Percentiles rank a stretch among this genome's conserved stretches.
Conservation (phyloP, 1,140 invertebrate genomes). For the Globodera rostochiensis region DNA sequence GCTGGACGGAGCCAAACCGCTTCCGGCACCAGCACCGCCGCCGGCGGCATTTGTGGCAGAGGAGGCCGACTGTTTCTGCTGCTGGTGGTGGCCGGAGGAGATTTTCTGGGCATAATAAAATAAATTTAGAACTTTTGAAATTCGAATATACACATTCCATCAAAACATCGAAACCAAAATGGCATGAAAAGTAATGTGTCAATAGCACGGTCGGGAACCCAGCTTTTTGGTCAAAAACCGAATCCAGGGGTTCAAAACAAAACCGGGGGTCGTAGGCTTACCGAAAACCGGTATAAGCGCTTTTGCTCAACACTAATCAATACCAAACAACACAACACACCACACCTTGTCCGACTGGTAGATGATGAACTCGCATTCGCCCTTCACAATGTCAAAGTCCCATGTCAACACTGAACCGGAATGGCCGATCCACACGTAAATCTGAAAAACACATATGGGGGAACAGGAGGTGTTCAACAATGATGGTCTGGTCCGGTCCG, state of each 20-base stretch:
- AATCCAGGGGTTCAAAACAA: too few relatives aligned
- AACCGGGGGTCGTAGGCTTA: too few relatives aligned
- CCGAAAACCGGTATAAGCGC: too few relatives aligned
- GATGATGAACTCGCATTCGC: slow-evolving; percentile 85
- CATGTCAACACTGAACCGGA: slow-evolving; percentile 87
- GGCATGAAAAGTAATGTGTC: too few relatives aligned
- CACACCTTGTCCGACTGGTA: slow-evolving; percentile 73
- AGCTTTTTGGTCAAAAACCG: too few relatives aligned
- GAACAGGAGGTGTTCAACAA: too few relatives aligned
- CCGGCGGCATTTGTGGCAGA: background rate
- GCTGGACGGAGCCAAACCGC: background rate
- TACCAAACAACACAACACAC: slow-evolving; percentile 48
- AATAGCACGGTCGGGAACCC: too few relatives aligned
- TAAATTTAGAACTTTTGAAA: background rate
- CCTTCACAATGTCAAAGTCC: slow-evolving; percentile 92
- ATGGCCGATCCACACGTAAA: slow-evolving; percentile 78
- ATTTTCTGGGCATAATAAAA: slow-evolving; percentile 10
- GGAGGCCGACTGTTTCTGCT: background rate
- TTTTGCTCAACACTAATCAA: too few relatives aligned
- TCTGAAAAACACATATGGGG: slow-evolving; percentile 22
- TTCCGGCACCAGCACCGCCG: too few relatives aligned
- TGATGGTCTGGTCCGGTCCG: too few relatives aligned
- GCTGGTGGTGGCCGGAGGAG: background rate
- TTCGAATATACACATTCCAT: too few relatives aligned
- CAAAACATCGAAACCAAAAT: too few relatives aligned